Base-by-base conservation (phyloP, 1,140 invertebrate genomes). In the Bombus haemorrhoidalis region DNA sequence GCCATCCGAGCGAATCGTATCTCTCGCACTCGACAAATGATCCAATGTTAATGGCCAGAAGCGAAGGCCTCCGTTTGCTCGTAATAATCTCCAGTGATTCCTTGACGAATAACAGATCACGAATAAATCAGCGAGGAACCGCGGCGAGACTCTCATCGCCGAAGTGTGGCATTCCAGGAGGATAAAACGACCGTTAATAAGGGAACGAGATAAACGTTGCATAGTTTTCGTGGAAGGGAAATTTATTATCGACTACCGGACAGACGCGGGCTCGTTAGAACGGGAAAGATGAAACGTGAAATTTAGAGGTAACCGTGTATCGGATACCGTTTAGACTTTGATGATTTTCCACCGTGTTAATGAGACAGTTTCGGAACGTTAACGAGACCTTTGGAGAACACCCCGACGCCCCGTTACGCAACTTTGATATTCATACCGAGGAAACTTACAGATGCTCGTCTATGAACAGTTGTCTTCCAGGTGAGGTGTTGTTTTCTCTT, bases 1-100 rank as follows among this genome's bases (percentile, higher is more conserved):
- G 84, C 69, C 84, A 85, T 81, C 71, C 78, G 69, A 39, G 57
- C 59, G 78, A 43, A 81, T 66, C 83, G 83, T 68, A 68, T 75
- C 62, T 32, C 25, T n/a, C 39, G 25, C 47, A 22, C 59, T 68
- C 43, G 34, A 34, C 72, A 43, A 85, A 81, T 68, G 83, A 85
- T 81, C 66, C 79, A 73, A 22, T 79, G 71, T 81, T 81, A 74
- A 85, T 81, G 59, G 72, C 32, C 59, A 57, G 78, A 74, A 41
- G 57, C 69, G 83, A 74, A 57, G 41, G 18, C 34, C n/a, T 28
- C 47, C 34, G 41, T 8, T 62, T n/a, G n/a, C 75, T 41, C 28
- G 68, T 41, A 66, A 85, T 73, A 41, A 66, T 80, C 78, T 53
- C 57, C 53, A 22, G 37, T 5, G 53, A n/a, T 41, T 41, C 32